Base-by-base conservation (phyloP, 2,888 invertebrate species). In the Melanotus villosus region DNA sequence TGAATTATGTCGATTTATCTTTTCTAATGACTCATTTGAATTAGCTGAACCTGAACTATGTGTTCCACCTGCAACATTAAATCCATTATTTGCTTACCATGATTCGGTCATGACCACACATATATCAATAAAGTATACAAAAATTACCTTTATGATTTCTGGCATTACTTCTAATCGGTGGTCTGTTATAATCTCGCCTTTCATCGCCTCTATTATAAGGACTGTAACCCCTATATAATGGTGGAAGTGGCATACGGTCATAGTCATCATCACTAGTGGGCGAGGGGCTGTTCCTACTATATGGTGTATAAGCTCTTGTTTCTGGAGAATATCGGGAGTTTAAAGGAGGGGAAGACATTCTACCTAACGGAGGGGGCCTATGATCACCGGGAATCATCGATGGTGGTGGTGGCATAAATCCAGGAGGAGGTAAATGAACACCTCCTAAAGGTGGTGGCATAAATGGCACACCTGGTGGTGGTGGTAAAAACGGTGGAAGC, bases 401-500 rank as follows among this genome's bases (percentile, higher is more conserved):
- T 9, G 84, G 84, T 0, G 82, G 82, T 14, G 87, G 86, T 19
- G 88, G 85, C 79, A 88, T 84, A 73, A 87, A 86, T 4, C 84
- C 84, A 2, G 82, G 83, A 50, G 77, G 75, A 16, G 85, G 43
- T 82, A 84, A 73, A 58, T 82, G 75, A 59, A 80, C 73, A 70
- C 79, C 74, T 70, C 78, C 75, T 19, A 78, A 85, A 54, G 87
- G 87, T 57, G 88, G 89, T 62, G 89, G 90, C 79, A 90, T 88
- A 69, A 90, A 90, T n/a, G 90, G 90, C 68, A 90, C 89, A 65
- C 89, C 88, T 43, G 90, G 89, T 52, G 91, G 90, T 70, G 91
- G 88, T 36, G 89, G 90, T 62, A 90, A 89, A 76, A 90, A 86
- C 59, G 86, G 88, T 68, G 88, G 89, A 80, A 88, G 85, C 66